Evolutionary conservation across 2,888 invertebrate species (phyloP).

Genomic region (Ferdinandea cuprea): DNA sequence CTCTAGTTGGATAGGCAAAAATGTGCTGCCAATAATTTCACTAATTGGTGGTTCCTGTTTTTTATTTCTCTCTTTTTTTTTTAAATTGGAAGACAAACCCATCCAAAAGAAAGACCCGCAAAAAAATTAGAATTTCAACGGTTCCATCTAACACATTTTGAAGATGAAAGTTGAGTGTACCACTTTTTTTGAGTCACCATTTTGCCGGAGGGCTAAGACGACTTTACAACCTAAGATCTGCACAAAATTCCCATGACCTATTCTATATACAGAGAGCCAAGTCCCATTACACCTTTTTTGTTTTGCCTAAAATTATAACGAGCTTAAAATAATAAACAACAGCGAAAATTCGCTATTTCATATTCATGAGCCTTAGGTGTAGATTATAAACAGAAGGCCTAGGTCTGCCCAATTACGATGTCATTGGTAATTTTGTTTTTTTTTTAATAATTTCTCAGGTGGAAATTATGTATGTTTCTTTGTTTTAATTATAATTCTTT

Average conservation of each 20-base stretch:
- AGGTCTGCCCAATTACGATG: constrained; percentile 40
- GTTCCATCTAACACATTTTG: constrained; percentile 22
- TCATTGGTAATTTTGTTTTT: constrained; percentile 49
- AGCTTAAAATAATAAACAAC: background rate
- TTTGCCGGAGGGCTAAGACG: constrained; percentile 19
- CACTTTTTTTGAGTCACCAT: constrained; percentile 51
- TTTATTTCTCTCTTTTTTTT: too few relatives aligned
- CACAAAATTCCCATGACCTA: constrained; percentile 62
- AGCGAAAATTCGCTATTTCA: background rate
- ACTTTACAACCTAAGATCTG: constrained; percentile 1
- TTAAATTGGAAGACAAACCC: constrained; percentile 4
- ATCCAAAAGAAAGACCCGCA: constrained; percentile 19
- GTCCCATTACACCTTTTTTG: too few relatives aligned
- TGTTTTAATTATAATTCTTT: constrained; percentile 27
- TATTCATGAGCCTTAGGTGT: background rate
- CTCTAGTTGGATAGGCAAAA: background rate
- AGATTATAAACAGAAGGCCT: constrained; percentile 11
- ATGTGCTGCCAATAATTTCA: constrained; percentile 45
- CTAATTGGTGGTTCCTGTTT: constrained; percentile 30
- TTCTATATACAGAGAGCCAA: constrained; percentile 3
- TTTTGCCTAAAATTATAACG: constrained; percentile 18
- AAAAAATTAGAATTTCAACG: constrained; percentile 32
- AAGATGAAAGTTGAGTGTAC: constrained; percentile 71
- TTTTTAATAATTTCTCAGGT: constrained; percentile 53
- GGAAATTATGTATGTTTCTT: constrained; percentile 48